Percentiles rank a stretch among this genome's conserved stretches.
Evolutionary conservation across 2,888 invertebrate species (phyloP).

Genomic region (Lithophane socia): DNA sequence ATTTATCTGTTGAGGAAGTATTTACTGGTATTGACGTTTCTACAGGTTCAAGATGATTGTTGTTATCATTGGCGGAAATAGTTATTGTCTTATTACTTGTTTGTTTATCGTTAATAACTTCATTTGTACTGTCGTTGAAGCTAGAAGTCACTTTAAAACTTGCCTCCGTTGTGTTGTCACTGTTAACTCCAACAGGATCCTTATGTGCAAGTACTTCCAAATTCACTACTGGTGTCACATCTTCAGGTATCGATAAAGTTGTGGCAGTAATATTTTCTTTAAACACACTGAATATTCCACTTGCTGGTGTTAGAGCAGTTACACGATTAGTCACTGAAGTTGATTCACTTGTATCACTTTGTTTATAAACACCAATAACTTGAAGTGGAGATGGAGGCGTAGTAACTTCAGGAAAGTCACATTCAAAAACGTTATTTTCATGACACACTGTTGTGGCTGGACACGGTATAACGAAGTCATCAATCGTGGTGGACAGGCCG

Average conservation of each 20-base stretch:
- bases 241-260: conserved; percentile 28
- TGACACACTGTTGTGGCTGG: conserved; percentile 81
- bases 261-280: conserved; percentile 23
- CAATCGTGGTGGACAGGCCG: conserved; percentile 83
- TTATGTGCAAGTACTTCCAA: conserved; percentile 15
- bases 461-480: conserved; percentile 82
- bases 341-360: conserved; percentile 43
- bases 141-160: conserved; percentile 18
- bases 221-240: conserved; percentile 19
- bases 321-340: conserved; percentile 41
- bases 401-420: conserved; percentile 75
- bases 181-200: not conserved
- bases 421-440: conserved; percentile 80
- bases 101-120: conserved; percentile 12
- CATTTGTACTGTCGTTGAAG: conserved; percentile 1
- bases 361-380: conserved; percentile 43
- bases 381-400: conserved; percentile 37
- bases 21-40: conserved; percentile 10
- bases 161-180: conserved; percentile 1
- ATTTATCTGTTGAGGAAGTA: conserved; percentile 21
- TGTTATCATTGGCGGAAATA: conserved; percentile 12
- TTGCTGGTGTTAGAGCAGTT: conserved; percentile 18
- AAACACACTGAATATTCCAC: conserved; percentile 13
- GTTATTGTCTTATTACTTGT: conserved; percentile 19
- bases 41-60: not conserved